Evolutionary conservation across 2,113 vertebrate genomes (phyloP).

Genomic region (Porphyrio hochstetteri): DNA sequence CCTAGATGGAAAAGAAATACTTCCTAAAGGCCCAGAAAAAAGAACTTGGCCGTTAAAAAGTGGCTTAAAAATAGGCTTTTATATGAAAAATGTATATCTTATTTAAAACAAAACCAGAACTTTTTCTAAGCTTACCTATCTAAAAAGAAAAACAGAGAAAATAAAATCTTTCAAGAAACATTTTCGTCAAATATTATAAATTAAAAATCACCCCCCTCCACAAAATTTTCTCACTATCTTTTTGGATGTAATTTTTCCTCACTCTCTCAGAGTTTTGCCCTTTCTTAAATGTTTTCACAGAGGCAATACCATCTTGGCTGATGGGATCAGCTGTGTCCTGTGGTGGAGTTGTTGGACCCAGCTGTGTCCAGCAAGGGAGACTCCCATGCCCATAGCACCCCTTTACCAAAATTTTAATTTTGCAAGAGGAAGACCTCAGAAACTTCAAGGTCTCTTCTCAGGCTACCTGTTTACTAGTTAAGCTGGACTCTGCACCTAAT

Average conservation of each 20-base stretch:
- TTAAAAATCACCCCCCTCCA: neutral
- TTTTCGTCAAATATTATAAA: neutral
- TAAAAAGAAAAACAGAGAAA: accelerated
- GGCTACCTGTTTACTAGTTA: neutral
- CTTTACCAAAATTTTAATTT: neutral
- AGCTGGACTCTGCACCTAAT: neutral
- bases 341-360: neutral
- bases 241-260: neutral
- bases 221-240: neutral
- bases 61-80: neutral
- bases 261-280: neutral
- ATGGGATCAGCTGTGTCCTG: neutral
- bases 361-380: neutral
- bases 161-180: neutral
- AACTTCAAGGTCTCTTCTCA: neutral
- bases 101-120: accelerated
- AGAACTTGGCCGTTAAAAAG: neutral
- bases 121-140: neutral
- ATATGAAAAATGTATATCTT: neutral
- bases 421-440: neutral
- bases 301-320: neutral
- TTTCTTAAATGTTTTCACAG: neutral
- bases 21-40: neutral
- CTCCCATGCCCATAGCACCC: accelerated
- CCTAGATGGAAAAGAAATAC: neutral